phyloP scores from a whole-genome alignment of 1,140 invertebrate species.

The Lepidurus apus region DNA sequence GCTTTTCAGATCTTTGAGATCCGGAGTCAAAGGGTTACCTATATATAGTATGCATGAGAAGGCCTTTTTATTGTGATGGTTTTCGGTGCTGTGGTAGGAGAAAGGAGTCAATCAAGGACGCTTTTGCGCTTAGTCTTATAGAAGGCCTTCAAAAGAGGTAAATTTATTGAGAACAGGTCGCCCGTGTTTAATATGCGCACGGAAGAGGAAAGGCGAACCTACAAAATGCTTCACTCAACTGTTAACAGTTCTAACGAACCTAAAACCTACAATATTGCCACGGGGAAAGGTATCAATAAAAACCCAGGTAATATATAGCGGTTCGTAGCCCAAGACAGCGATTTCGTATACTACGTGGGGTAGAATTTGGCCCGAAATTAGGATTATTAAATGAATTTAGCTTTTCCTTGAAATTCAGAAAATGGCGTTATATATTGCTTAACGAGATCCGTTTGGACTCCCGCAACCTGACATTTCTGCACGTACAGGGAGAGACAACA shows the following conservation, averaged over 20 bases:
- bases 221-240: background rate
- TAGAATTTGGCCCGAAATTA: background rate
- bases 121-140: background rate
- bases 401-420: background rate
- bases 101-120: conserved; percentile 21
- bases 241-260: background rate
- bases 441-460: background rate
- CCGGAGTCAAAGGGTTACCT: conserved; percentile 7
- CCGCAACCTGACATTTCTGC: background rate
- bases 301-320: background rate
- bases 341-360: background rate
- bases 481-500: background rate
- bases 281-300: background rate
- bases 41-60: background rate
- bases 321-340: background rate
- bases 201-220: background rate
- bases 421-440: background rate
- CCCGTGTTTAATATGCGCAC: background rate
- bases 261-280: background rate
- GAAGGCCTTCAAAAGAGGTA: background rate
- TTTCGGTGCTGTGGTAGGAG: background rate
- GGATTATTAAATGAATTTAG: background rate
- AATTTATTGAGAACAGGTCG: conserved; percentile 2
- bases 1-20: conserved; percentile 1
- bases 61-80: background rate